phyloP scores from a whole-genome alignment of 2,113 vertebrate genomes.

The Gila orcuttii region DNA sequence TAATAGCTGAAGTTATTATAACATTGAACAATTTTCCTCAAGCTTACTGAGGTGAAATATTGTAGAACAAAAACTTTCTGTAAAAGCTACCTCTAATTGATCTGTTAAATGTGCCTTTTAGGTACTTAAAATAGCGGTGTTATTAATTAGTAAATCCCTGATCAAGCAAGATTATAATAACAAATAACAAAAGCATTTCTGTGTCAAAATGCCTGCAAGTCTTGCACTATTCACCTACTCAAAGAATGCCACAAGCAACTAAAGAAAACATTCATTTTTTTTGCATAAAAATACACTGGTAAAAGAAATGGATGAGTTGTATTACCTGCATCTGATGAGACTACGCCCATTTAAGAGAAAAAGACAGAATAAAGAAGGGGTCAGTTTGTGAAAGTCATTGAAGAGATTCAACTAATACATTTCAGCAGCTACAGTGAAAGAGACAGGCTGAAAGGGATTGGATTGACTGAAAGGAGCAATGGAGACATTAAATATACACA shows the following conservation, averaged over 20 bases:
- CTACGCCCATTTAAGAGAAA: constrained; percentile 72
- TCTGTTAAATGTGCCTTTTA: not conserved
- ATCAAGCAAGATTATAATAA: not conserved
- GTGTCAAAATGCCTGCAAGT: not conserved
- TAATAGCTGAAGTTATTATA: not conserved
- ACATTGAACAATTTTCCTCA: not conserved
- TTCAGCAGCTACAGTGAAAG: not conserved
- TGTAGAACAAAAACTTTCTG: not conserved
- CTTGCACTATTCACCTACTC: constrained; percentile 6
- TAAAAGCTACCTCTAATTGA: not conserved
- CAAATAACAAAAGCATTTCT: not conserved
- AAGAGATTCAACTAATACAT: constrained; percentile 33
- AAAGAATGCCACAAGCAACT: constrained; percentile 28
- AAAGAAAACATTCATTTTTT: not conserved
- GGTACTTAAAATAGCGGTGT: not conserved
- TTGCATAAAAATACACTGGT: constrained; percentile 10
- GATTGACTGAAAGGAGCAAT: not conserved
- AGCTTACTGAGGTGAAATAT: not conserved
- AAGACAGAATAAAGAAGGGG: constrained; percentile 63
- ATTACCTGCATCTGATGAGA: constrained; percentile 80
- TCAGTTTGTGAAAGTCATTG: constrained; percentile 57
- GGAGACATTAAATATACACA: not conserved
- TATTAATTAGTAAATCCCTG: not conserved
- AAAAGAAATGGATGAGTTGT: constrained; percentile 1
- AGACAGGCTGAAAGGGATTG: not conserved